Evolutionary conservation across 2,888 invertebrate species (phyloP), one percentile per base, ranked within the genome.

Genomic region (Ectropis crepuscularia): DNA sequence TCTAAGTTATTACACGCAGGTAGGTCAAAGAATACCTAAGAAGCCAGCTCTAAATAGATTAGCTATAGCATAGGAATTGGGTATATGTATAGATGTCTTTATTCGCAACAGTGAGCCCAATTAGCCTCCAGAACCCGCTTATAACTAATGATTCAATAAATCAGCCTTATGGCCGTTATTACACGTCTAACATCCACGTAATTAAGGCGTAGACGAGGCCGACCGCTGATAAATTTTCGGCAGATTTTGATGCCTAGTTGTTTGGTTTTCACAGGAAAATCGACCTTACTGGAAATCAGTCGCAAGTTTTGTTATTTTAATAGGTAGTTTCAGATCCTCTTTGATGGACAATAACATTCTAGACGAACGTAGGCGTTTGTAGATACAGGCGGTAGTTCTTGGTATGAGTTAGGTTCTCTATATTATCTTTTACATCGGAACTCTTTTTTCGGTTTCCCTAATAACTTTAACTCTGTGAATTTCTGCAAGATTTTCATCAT

Each of bases 131-230:
- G 88, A 88, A 88, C 87, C 87, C 87, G 78, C 74, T 85, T 84
- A 85, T 87, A 88, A 90, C 82, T 79, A 88, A 89, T 86, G 88
- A 85, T 87, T 81, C 86, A 80, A 89, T 90, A 90, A 89, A 90
- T 90, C 89, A 89, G 77, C 77, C 72, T 81, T 88, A 90, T 88
- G 85, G 83, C 87, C 81, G 85, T 88, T 88, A 89, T 89, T 88
- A 87, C 87, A 83, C 86, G 86, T 88, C 89, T 90, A 87, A 89
- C 88, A 85, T 89, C 87, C 86, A 82, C 84, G 88, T 89, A 88
- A 89, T 89, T 88, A 86, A 87, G 89, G 70, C 69, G 69, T 68
- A 69, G 65, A 67, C 69, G 87, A 85, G 82, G 80, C 79, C 75
- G 76, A 64, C 54, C 58, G 77, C 73, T 76, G 74, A 78, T 73